Base-by-base conservation (phyloP, 2,888 invertebrate species). In the Esperia sulphurella region DNA sequence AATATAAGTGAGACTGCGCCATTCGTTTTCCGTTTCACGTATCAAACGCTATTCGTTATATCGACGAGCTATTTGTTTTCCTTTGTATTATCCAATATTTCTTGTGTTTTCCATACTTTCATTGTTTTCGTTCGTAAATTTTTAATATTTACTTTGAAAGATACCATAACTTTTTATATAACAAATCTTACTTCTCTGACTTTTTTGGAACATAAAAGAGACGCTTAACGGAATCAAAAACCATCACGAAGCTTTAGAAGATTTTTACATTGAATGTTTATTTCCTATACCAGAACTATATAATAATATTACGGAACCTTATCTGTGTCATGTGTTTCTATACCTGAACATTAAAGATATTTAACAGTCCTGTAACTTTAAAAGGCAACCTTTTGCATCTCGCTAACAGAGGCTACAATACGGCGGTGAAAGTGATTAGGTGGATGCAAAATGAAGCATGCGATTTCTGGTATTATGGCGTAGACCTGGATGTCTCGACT, bases 391-490 rank as follows among this genome's bases (percentile, higher is more conserved):
- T 35, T n/a, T 33, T 54, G 59, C 53, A 58, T 59, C 53, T 54
- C 59, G 58, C 54, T 51, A 56, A 54, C 50, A 62, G 21, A n/a
- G 57, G 59, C 55, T 56, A 71, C 69, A 68, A 69, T 61, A 61
- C 55, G 65, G 58, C 60, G 67, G 68, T 70, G 75, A 79, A 80
- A 81, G 76, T 78, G 77, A 83, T 80, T 77, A 76, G 73, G 74
- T 72, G 75, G 77, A 83, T 82, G 82, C 79, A 83, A 85, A 85
- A 85, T 84, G 83, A 83, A 84, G 77, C 84, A 83, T 83, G 78
- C 83, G 83, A 85, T 86, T 83, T 83, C 81, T 75, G 53, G 63
- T 71, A 79, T 85, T 84, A 85, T 65, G 60, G 68, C 63, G 59
- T 63, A 59, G 61, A 58, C 71, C 63, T 61, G 51, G 65, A 65